phyloP scores from a whole-genome alignment of 1,140 invertebrate genomes.

The Belonocnema kinseyi region DNA sequence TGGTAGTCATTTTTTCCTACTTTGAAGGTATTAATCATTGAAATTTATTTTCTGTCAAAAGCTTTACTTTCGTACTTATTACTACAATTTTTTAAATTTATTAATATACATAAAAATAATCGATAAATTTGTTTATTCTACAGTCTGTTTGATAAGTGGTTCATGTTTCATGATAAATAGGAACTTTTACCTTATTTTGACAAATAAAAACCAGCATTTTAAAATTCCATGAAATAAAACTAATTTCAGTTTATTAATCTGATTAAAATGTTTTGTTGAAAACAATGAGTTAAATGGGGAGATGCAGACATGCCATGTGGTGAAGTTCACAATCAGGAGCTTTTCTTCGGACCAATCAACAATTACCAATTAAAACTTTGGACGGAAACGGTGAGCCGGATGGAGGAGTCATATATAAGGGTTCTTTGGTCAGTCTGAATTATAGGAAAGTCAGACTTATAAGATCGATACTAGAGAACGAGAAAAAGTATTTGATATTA shows the following conservation, averaged over 20 bases:
- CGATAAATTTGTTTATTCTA: no score
- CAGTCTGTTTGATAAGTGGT: no score
- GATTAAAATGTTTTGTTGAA: not conserved
- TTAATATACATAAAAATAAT: no score
- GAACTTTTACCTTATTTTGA: no score
- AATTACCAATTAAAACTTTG: conserved; percentile 60
- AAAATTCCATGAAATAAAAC: no score
- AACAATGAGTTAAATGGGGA: conserved; percentile 6
- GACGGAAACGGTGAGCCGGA: conserved; percentile 40
- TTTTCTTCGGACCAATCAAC: conserved; percentile 55
- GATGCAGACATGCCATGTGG: conserved; percentile 15
- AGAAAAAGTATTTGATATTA: not conserved
- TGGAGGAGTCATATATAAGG: conserved; percentile 26
- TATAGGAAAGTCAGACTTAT: conserved; percentile 44
- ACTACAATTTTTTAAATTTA: no score
- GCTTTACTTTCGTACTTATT: no score
- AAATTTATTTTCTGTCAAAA: no score
- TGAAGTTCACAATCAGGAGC: conserved; percentile 20
- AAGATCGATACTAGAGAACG: conserved; percentile 33
- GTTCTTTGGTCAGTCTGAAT: conserved; percentile 38
- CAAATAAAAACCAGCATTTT: no score
- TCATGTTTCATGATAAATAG: no score
- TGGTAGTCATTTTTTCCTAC: no score
- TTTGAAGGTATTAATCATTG: no score
- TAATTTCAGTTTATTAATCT: not conserved